Evolutionary conservation across 2,113 vertebrate genomes (phyloP), one percentile per base, ranked within the genome.

Genomic region (Guaruba guarouba): DNA sequence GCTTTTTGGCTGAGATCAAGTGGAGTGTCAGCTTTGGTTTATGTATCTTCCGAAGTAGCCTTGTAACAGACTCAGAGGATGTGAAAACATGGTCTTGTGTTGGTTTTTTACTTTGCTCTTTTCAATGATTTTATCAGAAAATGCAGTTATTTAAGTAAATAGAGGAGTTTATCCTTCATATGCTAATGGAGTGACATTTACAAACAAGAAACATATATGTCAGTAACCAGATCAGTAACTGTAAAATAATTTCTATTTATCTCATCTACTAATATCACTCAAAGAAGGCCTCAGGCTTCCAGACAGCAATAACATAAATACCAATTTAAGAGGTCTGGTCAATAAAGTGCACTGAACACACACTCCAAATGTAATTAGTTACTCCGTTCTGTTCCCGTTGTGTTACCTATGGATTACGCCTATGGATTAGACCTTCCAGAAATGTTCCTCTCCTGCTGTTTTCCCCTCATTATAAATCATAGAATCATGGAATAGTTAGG

Each of bases 201-300:
- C 91, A 94, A 95, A 84, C 86, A 95, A 96, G 92, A 86, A 88
- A 76, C 80, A 84, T 66, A 57, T 3, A 79, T 94, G 93, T 96
- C 93, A 96, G 91, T 84, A 96, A 89, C 83, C 88, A 84, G 80
- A 93, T 84, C 93, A 83, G 88, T 76, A 90, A 16, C 90, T 84
- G 81, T 95, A 96, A 95, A 96, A 94, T 97, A 94, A 94, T 96
- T 96, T 83, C 92, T 94, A 39, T 93, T 93, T 96, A 88, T 96
- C 92, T 93, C 88, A 73, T 88, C 92, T 91, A 64, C 69, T 89
- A 73, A 89, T 90, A 94, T 92, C 83, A 86, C 79, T 92, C 92
- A 90, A 41, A 91, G 88, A 70, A 67, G 22, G 92, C 95, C 95
- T 91, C 24, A 2, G 93, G 92, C 80, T 92, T 95, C 73, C 74